These are phyloP conservation scores for Phoxinus dragarum DNA, from an alignment of 2,797 vertebrate species.

Conservation along the genomic window DNA sequence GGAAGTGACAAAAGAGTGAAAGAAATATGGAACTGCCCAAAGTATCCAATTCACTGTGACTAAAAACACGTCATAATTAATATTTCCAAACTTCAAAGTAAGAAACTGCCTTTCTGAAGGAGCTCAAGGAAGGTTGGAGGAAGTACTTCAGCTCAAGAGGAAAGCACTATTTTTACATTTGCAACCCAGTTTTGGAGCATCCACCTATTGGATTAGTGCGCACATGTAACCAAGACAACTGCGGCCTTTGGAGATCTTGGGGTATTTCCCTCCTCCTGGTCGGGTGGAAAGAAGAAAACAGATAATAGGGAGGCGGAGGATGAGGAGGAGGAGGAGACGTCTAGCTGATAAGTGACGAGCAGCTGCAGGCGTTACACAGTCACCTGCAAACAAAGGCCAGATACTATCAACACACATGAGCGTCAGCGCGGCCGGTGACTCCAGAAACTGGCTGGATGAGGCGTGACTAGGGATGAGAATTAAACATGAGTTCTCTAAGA, in stretches of 20 bases:
- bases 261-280: conserved; percentile 74
- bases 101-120: background rate
- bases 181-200: conserved; percentile 72
- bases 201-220: conserved; percentile 78
- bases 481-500: background rate
- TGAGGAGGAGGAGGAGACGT: conserved; percentile 59
- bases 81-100: background rate
- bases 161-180: conserved; percentile 67
- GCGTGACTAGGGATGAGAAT: background rate
- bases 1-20: background rate
- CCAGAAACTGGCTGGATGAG: background rate
- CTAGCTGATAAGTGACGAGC: conserved; percentile 63
- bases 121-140: conserved; percentile 8
- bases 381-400: conserved; percentile 59
- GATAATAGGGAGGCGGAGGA: conserved; percentile 42
- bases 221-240: conserved; percentile 83
- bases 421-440: background rate
- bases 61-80: background rate
- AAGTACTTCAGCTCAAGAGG: conserved; percentile 47
- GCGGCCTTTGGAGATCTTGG: conserved; percentile 75
- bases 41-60: background rate
- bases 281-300: conserved; percentile 65
- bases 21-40: background rate
- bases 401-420: conserved; percentile 57
- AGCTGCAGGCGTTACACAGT: conserved; percentile 67